Evolutionary conservation across 2,113 vertebrate genomes (phyloP).

Genomic region (Muntiacus reevesi): DNA sequence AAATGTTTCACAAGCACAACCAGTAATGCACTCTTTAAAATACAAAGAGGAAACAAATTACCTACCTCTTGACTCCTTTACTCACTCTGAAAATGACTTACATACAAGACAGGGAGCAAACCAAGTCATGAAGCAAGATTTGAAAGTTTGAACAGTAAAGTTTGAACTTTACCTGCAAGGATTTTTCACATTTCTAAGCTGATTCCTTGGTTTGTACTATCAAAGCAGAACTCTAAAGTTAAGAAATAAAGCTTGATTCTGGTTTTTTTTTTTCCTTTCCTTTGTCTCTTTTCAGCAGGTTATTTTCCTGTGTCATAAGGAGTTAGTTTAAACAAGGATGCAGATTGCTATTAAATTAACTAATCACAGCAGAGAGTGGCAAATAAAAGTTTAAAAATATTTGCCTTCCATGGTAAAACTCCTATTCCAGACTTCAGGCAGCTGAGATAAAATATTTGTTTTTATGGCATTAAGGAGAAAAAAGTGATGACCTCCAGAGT

Average conservation of each 20-base stretch:
- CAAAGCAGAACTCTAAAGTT: neutral
- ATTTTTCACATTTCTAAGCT: neutral
- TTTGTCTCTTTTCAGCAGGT: neutral
- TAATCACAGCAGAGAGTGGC: neutral
- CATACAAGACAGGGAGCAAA: neutral
- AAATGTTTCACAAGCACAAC: conserved; percentile 20
- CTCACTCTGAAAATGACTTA: neutral
- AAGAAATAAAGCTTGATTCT: conserved; percentile 34
- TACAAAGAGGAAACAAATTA: neutral
- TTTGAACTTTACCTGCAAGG: neutral
- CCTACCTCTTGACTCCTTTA: neutral
- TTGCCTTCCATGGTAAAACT: neutral
- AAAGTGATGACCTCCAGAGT: neutral
- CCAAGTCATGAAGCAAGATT: neutral
- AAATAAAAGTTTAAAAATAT: conserved; percentile 32
- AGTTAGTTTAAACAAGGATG: conserved; percentile 35
- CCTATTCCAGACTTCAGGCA: neutral
- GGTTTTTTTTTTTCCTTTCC: neutral
- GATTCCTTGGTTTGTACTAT: conserved; percentile 26
- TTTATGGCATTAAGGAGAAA: conserved; percentile 12
- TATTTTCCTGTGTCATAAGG: neutral
- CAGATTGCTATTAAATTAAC: conserved; percentile 24
- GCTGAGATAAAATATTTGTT: neutral
- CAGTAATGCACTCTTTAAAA: neutral
- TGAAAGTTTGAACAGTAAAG: neutral